These are phyloP conservation scores for Gasteruption jaculator DNA, from an alignment of 2,888 invertebrate species.

Conservation along the genomic window DNA sequence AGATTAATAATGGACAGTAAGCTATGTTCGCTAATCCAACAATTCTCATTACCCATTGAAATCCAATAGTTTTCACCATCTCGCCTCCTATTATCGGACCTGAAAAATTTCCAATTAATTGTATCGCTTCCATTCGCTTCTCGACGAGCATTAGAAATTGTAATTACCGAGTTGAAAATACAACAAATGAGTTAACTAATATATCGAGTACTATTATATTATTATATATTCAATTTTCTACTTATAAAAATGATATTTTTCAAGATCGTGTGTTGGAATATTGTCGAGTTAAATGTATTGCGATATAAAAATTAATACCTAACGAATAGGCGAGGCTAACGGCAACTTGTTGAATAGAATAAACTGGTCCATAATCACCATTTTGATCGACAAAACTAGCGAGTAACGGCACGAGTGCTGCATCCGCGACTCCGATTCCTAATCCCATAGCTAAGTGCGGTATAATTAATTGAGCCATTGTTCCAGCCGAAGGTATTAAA, in stretches of 20 bases:
- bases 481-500: slow-evolving; percentile 63
- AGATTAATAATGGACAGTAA: slow-evolving; percentile 64
- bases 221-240: too few relatives aligned
- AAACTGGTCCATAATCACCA: slow-evolving; percentile 74
- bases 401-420: slow-evolving; percentile 72
- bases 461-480: slow-evolving; percentile 61
- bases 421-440: slow-evolving; percentile 78
- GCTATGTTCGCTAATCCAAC: slow-evolving; percentile 67
- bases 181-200: too few relatives aligned
- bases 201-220: too few relatives aligned
- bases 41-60: slow-evolving; percentile 69
- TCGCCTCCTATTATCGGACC: slow-evolving; percentile 75
- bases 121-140: too few relatives aligned
- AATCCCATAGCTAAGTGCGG: slow-evolving; percentile 78
- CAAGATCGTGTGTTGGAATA: too few relatives aligned
- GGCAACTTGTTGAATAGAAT: slow-evolving; percentile 77
- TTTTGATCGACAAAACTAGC: slow-evolving; percentile 69
- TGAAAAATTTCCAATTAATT: too few relatives aligned
- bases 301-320: slow-evolving; percentile 58
- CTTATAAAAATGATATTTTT: too few relatives aligned
- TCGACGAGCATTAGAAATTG: too few relatives aligned
- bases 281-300: too few relatives aligned
- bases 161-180: too few relatives aligned
- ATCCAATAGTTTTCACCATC: slow-evolving; percentile 65
- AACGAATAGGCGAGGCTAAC: slow-evolving; percentile 77